Evolutionary conservation across 2,888 invertebrate genomes (phyloP), one percentile per base, ranked within the genome.

Genomic region (Cheilosia vulpina): DNA sequence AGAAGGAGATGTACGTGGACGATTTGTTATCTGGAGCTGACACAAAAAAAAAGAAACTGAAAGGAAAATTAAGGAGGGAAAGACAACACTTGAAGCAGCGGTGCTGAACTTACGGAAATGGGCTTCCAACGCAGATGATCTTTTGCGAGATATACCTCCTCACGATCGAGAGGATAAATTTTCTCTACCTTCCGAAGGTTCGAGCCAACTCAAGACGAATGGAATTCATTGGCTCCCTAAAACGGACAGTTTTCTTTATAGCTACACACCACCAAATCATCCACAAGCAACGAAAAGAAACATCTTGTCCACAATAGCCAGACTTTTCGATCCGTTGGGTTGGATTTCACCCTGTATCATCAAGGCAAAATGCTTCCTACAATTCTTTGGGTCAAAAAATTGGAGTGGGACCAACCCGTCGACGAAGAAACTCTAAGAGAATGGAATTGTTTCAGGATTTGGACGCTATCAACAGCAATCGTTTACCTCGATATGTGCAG

Each of bases 21-120:
- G 71, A 62, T 3, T 52, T 62, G 4, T 13, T 72, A 13, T 38
- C 60, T 1, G 60, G 71, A 60, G 63, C 21, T 34, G 55, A 55
- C 15, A 55, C 73, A 7, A 27, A 45, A 11, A n/a, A n/a, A 1
- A 38, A 24, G 47, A 75, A 57, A 47, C 73, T 45, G 31, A 27
- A 43, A 24, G 4, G 13, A 72, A 60, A 50, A 21, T 24, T 0
- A 71, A 38, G 24, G 50, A 38, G 1, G 24, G n/a, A 5, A 50
- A n/a, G 11, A 24, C 55, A 13, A 17, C 17, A 9, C 17, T 75
- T 0, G 21, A 45, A 63, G 31, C 55, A 38, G 73, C 55, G 2
- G 55, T 65, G 1, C 13, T 65, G 1, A 15, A 55, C 1, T 5
- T 63, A n/a, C 72, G 34, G 2, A 62, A 71, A 6, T 71, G 71